Percentiles rank a stretch among this genome's conserved stretches.
Evolutionary conservation across 1,140 invertebrate genomes (phyloP).

Genomic region (Venturia canescens): DNA sequence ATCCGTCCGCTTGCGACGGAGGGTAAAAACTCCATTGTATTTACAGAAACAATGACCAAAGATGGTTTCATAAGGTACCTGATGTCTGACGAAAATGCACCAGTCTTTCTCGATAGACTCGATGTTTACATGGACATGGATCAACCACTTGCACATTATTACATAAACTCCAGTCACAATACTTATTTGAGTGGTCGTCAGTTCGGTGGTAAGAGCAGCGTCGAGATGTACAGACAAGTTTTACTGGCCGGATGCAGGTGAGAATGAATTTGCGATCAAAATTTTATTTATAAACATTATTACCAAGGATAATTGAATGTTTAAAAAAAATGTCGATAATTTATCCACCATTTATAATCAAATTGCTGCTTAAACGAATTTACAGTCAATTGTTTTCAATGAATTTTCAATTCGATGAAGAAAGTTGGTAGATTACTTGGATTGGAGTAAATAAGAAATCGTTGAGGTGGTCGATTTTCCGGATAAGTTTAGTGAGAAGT

Average conservation of each 20-base stretch:
- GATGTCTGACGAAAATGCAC: constrained; percentile 99
- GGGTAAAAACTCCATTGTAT: constrained; percentile 27
- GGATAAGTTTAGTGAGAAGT: too few relatives aligned
- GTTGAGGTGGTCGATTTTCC: too few relatives aligned
- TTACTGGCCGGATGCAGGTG: constrained; percentile 95
- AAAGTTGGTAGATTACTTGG: too few relatives aligned
- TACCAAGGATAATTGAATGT: too few relatives aligned
- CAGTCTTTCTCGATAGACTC: constrained; percentile 97
- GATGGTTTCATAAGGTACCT: constrained; percentile 98
- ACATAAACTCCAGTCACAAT: constrained; percentile 99
- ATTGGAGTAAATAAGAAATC: too few relatives aligned
- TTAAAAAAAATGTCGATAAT: too few relatives aligned
- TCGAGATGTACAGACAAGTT: constrained; percentile 99
- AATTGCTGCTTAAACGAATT: too few relatives aligned
- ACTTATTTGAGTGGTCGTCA: constrained; percentile 97
- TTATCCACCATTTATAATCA: too few relatives aligned
- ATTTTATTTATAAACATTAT: not conserved
- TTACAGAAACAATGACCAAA: constrained; percentile 86
- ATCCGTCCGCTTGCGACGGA: not conserved
- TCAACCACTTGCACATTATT: constrained; percentile 97
- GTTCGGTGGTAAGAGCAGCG: constrained; percentile 97
- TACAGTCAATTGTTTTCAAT: too few relatives aligned
- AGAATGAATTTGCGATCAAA: constrained; percentile 45
- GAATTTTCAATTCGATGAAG: too few relatives aligned
- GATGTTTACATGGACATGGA: constrained; percentile 99